Evolutionary conservation across 2,113 vertebrate genomes (phyloP).

Genomic region (Atractosteus spatula): DNA sequence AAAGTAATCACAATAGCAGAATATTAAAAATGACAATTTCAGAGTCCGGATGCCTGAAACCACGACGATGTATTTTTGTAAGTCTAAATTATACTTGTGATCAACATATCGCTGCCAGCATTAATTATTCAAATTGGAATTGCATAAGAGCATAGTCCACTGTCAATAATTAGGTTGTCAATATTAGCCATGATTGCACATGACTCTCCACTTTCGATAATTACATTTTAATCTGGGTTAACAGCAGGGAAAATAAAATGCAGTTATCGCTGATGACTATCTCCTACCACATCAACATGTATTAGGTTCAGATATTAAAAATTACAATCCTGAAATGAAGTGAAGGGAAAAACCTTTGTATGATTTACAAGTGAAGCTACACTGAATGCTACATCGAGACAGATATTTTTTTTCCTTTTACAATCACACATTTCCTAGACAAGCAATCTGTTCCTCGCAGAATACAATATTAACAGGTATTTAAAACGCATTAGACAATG

Average conservation of each 20-base stretch:
- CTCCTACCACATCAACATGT: constrained; percentile 21
- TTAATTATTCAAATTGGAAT: constrained; percentile 49
- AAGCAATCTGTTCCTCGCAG: constrained; percentile 6
- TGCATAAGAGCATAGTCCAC: constrained; percentile 31
- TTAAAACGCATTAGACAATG: constrained; percentile 49
- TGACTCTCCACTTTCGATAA: constrained; percentile 7
- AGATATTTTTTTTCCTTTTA: constrained; percentile 49
- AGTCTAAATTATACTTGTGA: constrained; percentile 26
- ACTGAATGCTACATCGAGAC: constrained; percentile 40
- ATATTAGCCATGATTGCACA: constrained; percentile 29
- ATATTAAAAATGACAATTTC: constrained; percentile 2
- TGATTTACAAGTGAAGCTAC: constrained; percentile 10
- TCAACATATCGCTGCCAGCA: constrained; percentile 31
- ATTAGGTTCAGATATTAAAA: constrained; percentile 23
- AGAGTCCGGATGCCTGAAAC: constrained; percentile 10
- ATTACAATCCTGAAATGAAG: neutral
- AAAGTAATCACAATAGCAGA: neutral
- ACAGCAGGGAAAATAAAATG: constrained; percentile 1
- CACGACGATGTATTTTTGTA: constrained; percentile 36
- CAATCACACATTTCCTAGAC: constrained; percentile 49
- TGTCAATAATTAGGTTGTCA: constrained; percentile 33
- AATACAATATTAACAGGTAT: constrained; percentile 9
- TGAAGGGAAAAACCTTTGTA: too few relatives aligned
- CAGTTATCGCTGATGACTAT: constrained; percentile 9
- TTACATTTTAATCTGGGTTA: neutral